Evolutionary conservation across 2,797 vertebrate species (phyloP).

Genomic region (Vultur gryphus): DNA sequence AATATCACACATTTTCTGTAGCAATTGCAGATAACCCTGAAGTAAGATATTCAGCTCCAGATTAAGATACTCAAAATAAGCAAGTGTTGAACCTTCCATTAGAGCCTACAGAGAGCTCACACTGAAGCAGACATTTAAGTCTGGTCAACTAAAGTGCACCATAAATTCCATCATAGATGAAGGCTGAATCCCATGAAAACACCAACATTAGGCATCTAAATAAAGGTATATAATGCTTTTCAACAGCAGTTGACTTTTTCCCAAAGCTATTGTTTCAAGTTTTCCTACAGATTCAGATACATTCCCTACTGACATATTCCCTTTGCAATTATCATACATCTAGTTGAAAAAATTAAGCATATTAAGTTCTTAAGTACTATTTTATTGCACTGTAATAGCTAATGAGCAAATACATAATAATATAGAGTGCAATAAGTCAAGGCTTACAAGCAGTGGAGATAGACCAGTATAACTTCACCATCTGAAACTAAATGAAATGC

Average conservation of each 20-base stretch:
- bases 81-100: neutral
- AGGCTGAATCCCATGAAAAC: neutral
- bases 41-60: neutral
- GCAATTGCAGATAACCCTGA: neutral
- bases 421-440: neutral
- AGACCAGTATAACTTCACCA: neutral
- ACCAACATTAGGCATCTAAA: neutral
- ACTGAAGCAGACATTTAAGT: neutral
- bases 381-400: neutral
- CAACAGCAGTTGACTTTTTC: neutral
- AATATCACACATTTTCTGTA: neutral
- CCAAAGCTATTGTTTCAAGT: neutral
- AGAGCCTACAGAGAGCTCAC: neutral
- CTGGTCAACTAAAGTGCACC: neutral
- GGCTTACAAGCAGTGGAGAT: neutral
- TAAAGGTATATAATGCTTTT: neutral
- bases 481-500: neutral
- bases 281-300: neutral
- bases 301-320: neutral
- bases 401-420: neutral
- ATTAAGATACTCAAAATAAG: neutral
- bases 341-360: neutral
- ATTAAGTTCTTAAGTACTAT: neutral
- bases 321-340: neutral
- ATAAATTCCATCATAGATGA: neutral